Evolutionary conservation across 2,888 invertebrate genomes (phyloP), one percentile per base, ranked within the genome.

Genomic region (Noctua janthina): DNA sequence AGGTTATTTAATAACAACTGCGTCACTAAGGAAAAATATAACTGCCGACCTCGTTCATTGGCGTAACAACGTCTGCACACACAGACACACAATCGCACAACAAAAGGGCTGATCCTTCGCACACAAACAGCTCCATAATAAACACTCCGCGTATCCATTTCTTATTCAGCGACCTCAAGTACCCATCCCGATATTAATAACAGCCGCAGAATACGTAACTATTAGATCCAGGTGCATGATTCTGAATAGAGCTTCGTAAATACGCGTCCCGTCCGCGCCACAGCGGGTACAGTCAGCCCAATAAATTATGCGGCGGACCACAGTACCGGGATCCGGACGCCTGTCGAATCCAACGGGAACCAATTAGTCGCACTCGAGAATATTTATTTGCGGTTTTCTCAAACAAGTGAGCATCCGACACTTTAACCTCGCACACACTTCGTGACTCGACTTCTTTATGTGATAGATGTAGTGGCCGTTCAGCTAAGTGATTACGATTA

Each of bases 311-410:
- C 93, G 96, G 96, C 90, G 90, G 93, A 92, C 95, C 96, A 93
- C 95, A 92, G 91, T 90, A 91, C 90, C 91, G 91, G 91, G 92
- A 90, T 90, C 93, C 94, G 95, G 93, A 93, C 94, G 94, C 92
- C 94, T 94, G 96, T 95, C 95, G 95, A 95, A 94, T 95, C 95
- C 95, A 94, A 94, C 95, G 95, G 95, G 94, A 95, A 95, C 96
- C 96, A 96, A 96, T 96, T 96, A 96, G 96, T 96, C 95, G 94
- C 92, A 91, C 93, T 93, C 92, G 92, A 92, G 94, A 94, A 96
- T 96, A 96, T 96, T 96, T 96, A 96, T 96, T 96, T 96, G 96
- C 95, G 95, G 96, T 94, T 94, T 93, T 93, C 94, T 94, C 94
- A 93, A 95, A 95, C 94, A 95, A 95, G 94, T 93, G 94, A 92